Evolutionary conservation across 2,888 invertebrate species (phyloP), one percentile per base, ranked within the genome.

Genomic region (Alviniconcha strummeri): DNA sequence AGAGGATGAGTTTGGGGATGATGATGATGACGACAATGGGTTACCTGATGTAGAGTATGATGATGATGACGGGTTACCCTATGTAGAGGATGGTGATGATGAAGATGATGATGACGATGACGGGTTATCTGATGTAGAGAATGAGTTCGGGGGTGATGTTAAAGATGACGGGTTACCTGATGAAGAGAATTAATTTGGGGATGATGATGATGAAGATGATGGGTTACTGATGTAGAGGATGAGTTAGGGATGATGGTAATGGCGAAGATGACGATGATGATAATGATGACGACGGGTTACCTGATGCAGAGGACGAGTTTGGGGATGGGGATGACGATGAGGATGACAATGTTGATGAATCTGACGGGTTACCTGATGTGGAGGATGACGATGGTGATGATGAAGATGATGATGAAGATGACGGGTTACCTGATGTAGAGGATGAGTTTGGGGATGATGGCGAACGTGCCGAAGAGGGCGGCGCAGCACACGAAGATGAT

Each of bases 221-320:
- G n/a, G 19, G 57, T 9, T 72, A 83, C 78, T 67, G 19, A 83
- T 71, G 83, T 36, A 78, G 78, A 36, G 36, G 36, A 83, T 72
- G 15, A 83, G 17, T 13, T 56, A 36, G 78, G 79, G 79, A 72
- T 78, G 36, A 64, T 64, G 4, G 4, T 64, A 4, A 64, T 15
- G 15, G 4, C 4, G 15, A 64, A 9, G 1, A 64, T 64, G n/a
- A 13, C 13, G 4, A 78, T 11, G 83, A 6, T n/a, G 15, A 64
- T 64, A 4, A 64, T 15, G 15, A 64, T 4, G 15, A 64, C 4
- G 15, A 64, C 64, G n/a, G 17, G 55, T 17, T 71, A 82, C 69
- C 76, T 64, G n/a, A 82, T 69, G 82, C n/a, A 76, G 77, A 82
- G 8, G 55, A 82, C 36, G 19, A 82, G 13, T 15, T 54, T 55